Conservation (phyloP, 1,140 invertebrate species). For the Lepidostoma basale region DNA sequence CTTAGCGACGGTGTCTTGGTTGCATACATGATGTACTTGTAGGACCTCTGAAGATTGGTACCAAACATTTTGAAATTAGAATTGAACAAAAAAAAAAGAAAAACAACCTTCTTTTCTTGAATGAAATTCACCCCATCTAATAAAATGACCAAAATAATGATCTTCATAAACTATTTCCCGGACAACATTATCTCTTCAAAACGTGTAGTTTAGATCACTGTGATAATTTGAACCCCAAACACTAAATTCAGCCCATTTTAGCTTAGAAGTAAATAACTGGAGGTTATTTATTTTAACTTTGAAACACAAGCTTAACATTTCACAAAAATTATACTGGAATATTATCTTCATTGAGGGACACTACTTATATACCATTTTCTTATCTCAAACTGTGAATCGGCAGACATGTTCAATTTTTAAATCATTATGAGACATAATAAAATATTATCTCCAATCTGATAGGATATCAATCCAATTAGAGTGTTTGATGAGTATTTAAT, state of each 20-base stretch:
- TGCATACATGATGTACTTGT: conserved; percentile 69
- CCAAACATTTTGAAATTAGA: conserved; percentile 53
- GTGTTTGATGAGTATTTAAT: no score
- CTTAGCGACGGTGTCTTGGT: conserved; percentile 75
- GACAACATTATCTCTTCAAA: background rate
- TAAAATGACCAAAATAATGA: background rate
- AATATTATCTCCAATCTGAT: no score
- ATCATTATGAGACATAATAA: no score
- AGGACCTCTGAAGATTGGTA: conserved; percentile 58
- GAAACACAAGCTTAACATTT: no score
- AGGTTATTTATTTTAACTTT: no score
- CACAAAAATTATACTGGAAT: no score
- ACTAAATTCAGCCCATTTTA: conserved; percentile 32
- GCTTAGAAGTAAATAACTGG: conserved; percentile 24
- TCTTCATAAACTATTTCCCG: no score
- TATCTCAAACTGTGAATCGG: no score
- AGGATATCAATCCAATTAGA: no score
- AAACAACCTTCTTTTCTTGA: background rate
- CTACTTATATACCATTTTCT: no score
- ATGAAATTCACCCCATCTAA: background rate
- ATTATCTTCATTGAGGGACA: background rate
- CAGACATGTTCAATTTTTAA: no score
- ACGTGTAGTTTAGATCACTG: conserved; percentile 22
- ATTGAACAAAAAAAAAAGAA: conserved; percentile 3
- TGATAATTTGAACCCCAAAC: conserved; percentile 17